phyloP scores from a whole-genome alignment of 2,888 invertebrate genomes.

The Oscheius sp. region DNA sequence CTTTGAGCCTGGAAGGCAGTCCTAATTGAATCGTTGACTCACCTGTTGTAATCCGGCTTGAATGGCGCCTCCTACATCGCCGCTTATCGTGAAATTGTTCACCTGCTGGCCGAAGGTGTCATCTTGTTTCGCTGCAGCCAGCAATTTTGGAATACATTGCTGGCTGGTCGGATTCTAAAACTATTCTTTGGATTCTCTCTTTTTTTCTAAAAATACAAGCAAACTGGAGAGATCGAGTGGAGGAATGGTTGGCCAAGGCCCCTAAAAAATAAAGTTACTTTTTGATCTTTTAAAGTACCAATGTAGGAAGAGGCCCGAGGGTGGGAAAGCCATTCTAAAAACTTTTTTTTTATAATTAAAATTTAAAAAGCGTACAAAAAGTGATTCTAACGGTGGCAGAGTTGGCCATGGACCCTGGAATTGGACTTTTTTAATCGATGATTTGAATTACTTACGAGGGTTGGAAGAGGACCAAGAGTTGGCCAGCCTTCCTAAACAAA shows the following conservation, averaged over 20 bases:
- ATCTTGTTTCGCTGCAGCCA: not conserved
- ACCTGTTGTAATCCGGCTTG: conserved; percentile 3
- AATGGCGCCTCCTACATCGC: not conserved
- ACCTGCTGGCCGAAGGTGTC: not conserved
- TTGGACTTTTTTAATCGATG: no score
- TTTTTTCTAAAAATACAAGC: not conserved
- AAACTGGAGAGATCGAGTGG: not conserved
- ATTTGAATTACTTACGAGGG: not conserved
- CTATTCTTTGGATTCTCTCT: no score
- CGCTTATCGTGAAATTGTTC: conserved; percentile 1
- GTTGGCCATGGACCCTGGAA: conserved; percentile 17
- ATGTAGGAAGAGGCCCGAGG: conserved; percentile 1
- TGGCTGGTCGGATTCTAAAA: not conserved
- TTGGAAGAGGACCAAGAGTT: conserved; percentile 2
- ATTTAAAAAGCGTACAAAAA: not conserved
- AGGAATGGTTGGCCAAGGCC: not conserved
- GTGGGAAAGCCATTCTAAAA: conserved; percentile 9
- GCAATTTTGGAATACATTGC: conserved; percentile 13
- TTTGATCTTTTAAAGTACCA: conserved; percentile 6
- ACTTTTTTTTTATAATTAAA: not conserved
- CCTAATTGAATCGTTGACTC: not conserved
- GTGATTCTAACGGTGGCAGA: conserved; percentile 1
- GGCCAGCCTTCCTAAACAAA: conserved; percentile 1
- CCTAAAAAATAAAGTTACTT: not conserved
- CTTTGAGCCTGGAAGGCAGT: not conserved